Evolutionary conservation across 2,888 invertebrate species (phyloP), one percentile per base, ranked within the genome.

Genomic region (Phasia obesa): DNA sequence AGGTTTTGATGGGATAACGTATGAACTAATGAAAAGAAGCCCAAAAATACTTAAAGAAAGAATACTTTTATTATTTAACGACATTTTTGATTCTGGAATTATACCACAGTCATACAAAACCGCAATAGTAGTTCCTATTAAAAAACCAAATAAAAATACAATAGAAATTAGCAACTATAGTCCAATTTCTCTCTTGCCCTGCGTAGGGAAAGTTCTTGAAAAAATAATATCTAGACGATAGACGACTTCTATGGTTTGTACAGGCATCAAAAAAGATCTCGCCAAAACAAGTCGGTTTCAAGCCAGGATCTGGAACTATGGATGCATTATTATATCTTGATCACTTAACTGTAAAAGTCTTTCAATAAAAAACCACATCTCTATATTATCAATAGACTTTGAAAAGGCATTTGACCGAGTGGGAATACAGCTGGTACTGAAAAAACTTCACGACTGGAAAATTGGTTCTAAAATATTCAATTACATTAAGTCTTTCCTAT

Each of bases 171-270:
- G 23, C 23, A 25, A 25, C 23, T 23, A 15, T 25, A 21, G 23
- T 3, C 23, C 23, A 51, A 51, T 51, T 17, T 51, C 23, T 2
- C 23, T 51, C 6, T 15, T 51, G 7, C 23, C 51, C 2, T 51
- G n/a, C 21, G 13, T 4, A 23, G 51, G 51, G 51, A 51, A 51
- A 23, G 9, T 51, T 3, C 25, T 51, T 3, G 51, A 51, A 51
- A 51, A 51, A 25, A 51, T 51, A 9, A 51, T 51, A 23, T 51
- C 51, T 9, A 51, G 15, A 25, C n/a, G n/a, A n/a, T n/a, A n/a
- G n/a, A n/a, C 51, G 51, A 4, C 15, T 51, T 3, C 17, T 51
- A 51, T 23, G 51, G 23, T 51, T 23, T 25, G 6, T 25, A 13
- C 13, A 23, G 9, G 13, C 13, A 5, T 4, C 11, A 15, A 51